These are phyloP conservation scores for Thysanoteuthis rhombus DNA, from an alignment of 2,888 invertebrate species.

Conservation along the genomic window DNA sequence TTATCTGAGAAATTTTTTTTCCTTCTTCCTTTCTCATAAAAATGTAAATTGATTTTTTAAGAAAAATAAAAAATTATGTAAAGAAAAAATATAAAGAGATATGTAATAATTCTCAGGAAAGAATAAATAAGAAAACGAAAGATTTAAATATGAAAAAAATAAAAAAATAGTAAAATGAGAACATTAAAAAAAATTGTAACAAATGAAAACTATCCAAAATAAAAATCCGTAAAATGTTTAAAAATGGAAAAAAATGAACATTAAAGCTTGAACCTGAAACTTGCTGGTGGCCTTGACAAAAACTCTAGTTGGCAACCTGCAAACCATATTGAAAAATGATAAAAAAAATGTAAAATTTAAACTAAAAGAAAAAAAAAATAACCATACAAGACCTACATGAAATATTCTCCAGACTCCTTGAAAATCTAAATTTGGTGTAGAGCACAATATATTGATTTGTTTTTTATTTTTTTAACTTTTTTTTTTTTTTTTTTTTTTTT, in stretches of 20 bases:
- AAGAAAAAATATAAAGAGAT: not conserved
- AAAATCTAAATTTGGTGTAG: slow-evolving; percentile 1
- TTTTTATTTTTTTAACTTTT: too few species aligned
- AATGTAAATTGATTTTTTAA: not conserved
- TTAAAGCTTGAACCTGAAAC: not conserved
- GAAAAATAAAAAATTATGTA: not conserved
- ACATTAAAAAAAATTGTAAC: not conserved
- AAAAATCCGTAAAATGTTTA: slow-evolving; percentile 12
- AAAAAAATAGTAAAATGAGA: not conserved
- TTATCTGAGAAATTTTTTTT: not conserved
- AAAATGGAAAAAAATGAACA: not conserved
- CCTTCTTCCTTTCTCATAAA: not conserved
- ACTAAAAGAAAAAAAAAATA: not conserved
- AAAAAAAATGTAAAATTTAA: not conserved
- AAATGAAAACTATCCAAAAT: not conserved
- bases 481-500: too few species aligned
- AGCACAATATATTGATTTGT: not conserved
- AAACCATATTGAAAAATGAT: not conserved
- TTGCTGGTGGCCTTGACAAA: not conserved
- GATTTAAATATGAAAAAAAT: slow-evolving; percentile 12
- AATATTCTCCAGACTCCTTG: not conserved
- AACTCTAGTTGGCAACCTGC: not conserved
- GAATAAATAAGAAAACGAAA: not conserved
- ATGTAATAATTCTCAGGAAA: not conserved
- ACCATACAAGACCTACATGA: not conserved